These are phyloP conservation scores for Abscondita cerata DNA, from an alignment of 2,888 invertebrate genomes.

Conservation along the genomic window DNA sequence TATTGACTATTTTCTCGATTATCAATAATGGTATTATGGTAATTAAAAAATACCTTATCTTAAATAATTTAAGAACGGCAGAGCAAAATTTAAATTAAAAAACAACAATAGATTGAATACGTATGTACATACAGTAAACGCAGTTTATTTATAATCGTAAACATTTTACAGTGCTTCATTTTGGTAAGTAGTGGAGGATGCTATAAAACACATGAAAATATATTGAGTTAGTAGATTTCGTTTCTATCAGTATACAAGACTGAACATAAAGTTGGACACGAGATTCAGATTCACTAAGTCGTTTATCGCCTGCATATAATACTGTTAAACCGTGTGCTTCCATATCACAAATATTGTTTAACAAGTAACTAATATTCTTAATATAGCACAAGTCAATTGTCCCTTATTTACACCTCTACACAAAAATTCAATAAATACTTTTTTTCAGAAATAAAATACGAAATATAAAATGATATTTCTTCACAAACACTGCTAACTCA, in stretches of 20 bases:
- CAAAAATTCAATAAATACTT: conserved; percentile 41
- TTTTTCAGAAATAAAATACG: conserved; percentile 35
- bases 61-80: too few species aligned
- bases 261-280: conserved; percentile 37
- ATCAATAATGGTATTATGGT: too few species aligned
- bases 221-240: conserved; percentile 38
- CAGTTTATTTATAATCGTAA: conserved; percentile 46
- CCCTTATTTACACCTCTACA: conserved; percentile 39
- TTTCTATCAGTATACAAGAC: conserved; percentile 39
- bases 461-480: conserved; percentile 36
- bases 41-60: too few species aligned
- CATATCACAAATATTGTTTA: conserved; percentile 43
- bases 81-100: too few species aligned
- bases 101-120: conserved; percentile 3
- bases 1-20: too few species aligned
- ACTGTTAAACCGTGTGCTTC: conserved; percentile 45
- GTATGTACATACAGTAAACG: conserved; percentile 41
- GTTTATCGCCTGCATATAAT: conserved; percentile 34
- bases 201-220: conserved; percentile 44
- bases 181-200: conserved; percentile 42
- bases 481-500: conserved; percentile 34
- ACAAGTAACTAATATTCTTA: conserved; percentile 39
- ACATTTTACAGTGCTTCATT: conserved; percentile 46
- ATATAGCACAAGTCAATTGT: conserved; percentile 40
- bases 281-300: conserved; percentile 37